These are phyloP conservation scores for Micrasema minimum DNA, from an alignment of 1,140 invertebrate species.

Conservation along the genomic window DNA sequence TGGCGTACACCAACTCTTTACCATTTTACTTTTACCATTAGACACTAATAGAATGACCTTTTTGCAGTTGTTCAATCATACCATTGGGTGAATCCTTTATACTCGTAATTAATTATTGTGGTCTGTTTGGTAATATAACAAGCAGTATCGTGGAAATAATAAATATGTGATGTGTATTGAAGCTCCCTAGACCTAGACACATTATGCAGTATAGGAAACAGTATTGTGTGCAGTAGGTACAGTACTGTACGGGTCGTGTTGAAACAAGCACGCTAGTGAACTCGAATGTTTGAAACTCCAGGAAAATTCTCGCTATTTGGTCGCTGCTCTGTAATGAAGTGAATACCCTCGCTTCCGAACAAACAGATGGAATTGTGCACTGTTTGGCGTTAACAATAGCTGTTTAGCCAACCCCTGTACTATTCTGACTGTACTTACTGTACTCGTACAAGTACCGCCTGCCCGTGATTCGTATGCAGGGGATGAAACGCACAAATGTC, in stretches of 20 bases:
- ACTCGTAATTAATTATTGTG: no score
- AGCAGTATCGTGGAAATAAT: no score
- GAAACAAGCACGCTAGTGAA: slow-evolving; percentile 8
- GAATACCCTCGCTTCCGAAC: slow-evolving; percentile 34
- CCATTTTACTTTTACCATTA: no score
- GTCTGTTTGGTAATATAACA: no score
- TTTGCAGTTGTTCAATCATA: no score
- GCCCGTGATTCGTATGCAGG: background rate
- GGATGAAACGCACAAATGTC: background rate
- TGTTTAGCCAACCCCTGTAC: slow-evolving; percentile 29
- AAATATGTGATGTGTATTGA: background rate
- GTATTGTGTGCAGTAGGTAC: no score
- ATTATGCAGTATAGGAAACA: no score
- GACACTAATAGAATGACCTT: no score
- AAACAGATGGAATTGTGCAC: slow-evolving; percentile 34
- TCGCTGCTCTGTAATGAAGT: slow-evolving; percentile 42
- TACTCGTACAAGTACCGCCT: background rate
- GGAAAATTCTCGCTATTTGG: slow-evolving; percentile 37
- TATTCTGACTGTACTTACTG: slow-evolving; percentile 6
- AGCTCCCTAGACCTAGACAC: no score
- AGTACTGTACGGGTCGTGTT: slow-evolving; percentile 7
- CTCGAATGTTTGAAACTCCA: slow-evolving; percentile 14
- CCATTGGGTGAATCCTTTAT: no score
- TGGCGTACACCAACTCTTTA: no score
- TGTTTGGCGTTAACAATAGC: slow-evolving; percentile 44